Evolutionary conservation across 2,113 vertebrate species (phyloP), one percentile per base, ranked within the genome.

Genomic region (Bubo blakistoni): DNA sequence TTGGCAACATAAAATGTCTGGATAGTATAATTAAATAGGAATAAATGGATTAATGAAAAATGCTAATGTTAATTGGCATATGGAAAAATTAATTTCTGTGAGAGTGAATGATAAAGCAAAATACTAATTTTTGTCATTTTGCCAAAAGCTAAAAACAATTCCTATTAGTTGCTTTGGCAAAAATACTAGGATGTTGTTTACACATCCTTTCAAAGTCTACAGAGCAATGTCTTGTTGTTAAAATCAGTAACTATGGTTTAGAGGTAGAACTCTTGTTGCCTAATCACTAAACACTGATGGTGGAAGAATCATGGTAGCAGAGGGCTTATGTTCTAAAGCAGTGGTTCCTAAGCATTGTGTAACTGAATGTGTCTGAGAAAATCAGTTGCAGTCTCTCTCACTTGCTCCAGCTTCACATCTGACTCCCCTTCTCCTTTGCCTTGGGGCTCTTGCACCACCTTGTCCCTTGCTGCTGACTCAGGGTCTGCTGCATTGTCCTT

Each of bases 21-120:
- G 42, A 44, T 66, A 62, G 27, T 87, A 30, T 84, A 87, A 87
- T 84, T 78, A 81, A 91, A 61, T 83, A 65, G 29, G 42, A 93
- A 81, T 78, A 78, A 79, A 92, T 13, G 11, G 55, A 78, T 93
- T 85, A 87, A 87, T 96, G 59, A 74, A 62, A 93, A 88, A 90
- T 58, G 36, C 46, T 70, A 58, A 32, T 93, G 47, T 71, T 94
- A 70, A 70, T 71, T 92, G 86, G 51, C 55, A 58, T 70, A 54
- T 79, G 22, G 81, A 71, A 86, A 92, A 90, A 71, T 36, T 77
- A 52, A 57, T 85, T 81, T 92, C 42, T 82, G 2, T 66, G 32
- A 62, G n/a, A 66, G 11, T 70, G 73, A 70, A 78, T 24, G 36
- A 57, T 74, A 69, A 77, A 73, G 30, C 47, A 89, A 95, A 93